Percentiles rank a stretch among this genome's conserved stretches.
phyloP scores from a whole-genome alignment of 2,797 vertebrate species.

The Oreonectes daqikongensis region DNA sequence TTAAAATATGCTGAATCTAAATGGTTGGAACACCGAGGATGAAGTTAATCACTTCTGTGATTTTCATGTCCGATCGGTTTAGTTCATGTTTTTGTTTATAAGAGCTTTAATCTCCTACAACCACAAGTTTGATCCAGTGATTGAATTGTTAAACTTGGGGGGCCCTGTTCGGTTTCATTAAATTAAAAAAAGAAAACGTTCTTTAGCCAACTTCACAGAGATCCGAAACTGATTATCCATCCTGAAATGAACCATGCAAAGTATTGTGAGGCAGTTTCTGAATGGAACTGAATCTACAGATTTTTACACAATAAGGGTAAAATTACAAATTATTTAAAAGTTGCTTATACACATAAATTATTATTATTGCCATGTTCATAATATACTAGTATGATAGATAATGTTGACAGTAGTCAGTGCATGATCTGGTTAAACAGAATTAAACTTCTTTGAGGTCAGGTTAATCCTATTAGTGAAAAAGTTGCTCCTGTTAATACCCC shows the following conservation, averaged over 20 bases:
- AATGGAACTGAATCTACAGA: not conserved
- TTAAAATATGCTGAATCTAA: not conserved
- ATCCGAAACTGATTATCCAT: not conserved
- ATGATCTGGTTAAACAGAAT: too few species aligned
- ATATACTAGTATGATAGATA: not conserved
- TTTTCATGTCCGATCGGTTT: not conserved
- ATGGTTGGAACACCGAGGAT: not conserved
- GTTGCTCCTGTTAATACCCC: too few species aligned
- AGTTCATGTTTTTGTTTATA: slow-evolving; percentile 8
- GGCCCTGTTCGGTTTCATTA: not conserved
- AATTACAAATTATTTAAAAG: not conserved
- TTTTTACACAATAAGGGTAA: not conserved
- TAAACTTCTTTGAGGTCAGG: too few species aligned
- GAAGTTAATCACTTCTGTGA: not conserved
- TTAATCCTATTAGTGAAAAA: too few species aligned
- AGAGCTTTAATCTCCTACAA: not conserved
- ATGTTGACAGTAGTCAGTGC: not conserved
- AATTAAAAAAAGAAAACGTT: not conserved
- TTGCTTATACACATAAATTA: not conserved
- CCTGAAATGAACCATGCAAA: not conserved
- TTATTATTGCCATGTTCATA: too few species aligned
- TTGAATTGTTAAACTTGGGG: slow-evolving; percentile 13
- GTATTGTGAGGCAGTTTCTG: not conserved
- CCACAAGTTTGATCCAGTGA: slow-evolving; percentile 8
- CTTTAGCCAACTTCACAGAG: not conserved